These are phyloP conservation scores for Conus betulinus DNA, from an alignment of 1,140 invertebrate species.

Conservation along the genomic window DNA sequence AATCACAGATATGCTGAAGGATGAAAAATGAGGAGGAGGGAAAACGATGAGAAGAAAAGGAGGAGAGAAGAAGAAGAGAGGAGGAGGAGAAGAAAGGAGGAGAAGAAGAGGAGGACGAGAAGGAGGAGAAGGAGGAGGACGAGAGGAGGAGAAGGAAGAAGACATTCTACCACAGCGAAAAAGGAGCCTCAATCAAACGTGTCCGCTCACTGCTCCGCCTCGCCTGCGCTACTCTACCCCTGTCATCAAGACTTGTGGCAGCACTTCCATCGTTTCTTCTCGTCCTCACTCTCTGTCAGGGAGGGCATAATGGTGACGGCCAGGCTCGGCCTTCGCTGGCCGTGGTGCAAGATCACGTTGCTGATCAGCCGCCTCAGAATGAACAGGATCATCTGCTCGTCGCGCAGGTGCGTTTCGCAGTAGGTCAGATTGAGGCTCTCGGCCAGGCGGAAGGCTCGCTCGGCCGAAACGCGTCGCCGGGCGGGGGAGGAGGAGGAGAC, in stretches of 20 bases:
- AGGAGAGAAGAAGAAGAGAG: no score
- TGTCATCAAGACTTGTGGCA: neutral
- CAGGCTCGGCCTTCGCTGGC: neutral
- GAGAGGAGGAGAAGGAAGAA: no score
- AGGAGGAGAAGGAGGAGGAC: no score
- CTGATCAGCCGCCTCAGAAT: slow-evolving; percentile 7
- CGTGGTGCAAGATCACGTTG: slow-evolving; percentile 22
- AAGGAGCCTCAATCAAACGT: no score
- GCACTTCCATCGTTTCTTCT: neutral
- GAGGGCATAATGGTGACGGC: slow-evolving; percentile 30
- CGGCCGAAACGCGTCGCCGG: neutral
- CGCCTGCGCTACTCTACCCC: no score
- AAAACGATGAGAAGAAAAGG: no score
- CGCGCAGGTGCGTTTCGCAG: slow-evolving; percentile 24
- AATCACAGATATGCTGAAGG: no score
- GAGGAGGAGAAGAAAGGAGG: no score
- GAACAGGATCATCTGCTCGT: slow-evolving; percentile 33
- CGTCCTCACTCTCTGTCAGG: neutral
- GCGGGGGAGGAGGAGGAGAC: neutral
- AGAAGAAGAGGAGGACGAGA: no score
- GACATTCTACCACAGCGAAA: no score
- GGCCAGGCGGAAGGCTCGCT: slow-evolving; percentile 32
- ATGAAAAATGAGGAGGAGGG: no score
- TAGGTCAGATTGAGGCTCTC: slow-evolving; percentile 23
- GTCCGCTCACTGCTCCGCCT: no score